Base-by-base conservation (phyloP, 2,888 invertebrate species). In the Hypsopygia costalis region DNA sequence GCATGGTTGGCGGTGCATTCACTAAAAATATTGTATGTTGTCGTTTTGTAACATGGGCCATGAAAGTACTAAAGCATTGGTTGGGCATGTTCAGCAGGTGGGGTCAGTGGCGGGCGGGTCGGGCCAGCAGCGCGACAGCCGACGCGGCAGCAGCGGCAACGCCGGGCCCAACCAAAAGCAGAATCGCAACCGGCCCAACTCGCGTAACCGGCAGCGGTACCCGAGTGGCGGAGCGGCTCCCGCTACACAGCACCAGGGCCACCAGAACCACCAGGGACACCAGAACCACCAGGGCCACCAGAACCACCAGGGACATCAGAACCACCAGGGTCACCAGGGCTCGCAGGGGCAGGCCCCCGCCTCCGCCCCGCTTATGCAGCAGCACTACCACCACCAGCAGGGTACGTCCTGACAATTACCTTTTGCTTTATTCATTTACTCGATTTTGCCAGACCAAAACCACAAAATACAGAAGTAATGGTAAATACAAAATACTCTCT, bases 81-180 rank as follows among this genome's bases (percentile, higher is more conserved):
- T 27, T 27, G 27, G 8, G n/a, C 9, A 27, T 34, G 36, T 40
- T 63, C 65, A 46, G 49, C 69, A 69, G 83, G 81, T 65, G 40
- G 79, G 81, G 10, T 64, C 66, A 1, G 68, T 75, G 29, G 75
- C 80, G 16, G 51, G 76, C 34, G 77, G 81, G 3, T 79, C 81
- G 0, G 80, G 70, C 1, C 71, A 70, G 52, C 74, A 69, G 55
- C 75, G 83, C 2, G 81, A 81, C 48, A 63, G 73, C 37, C 66
- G 83, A 8, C 85, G 83, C 51, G 66, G 79, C 48, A 77, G 76
- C 59, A 68, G 65, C 34, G 32, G 30, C 31, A 21, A 22, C 29
- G 7, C 25, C 7, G 25, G 25, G 8, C 25, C 25, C 8, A 25
- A 25, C 25, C 57, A 64, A 39, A 62, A 70, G 47, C 69, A 70